Percentiles rank a stretch among this genome's conserved stretches.
Evolutionary conservation across 1,140 invertebrate genomes (phyloP).

Genomic region (Parapsyche elsis): DNA sequence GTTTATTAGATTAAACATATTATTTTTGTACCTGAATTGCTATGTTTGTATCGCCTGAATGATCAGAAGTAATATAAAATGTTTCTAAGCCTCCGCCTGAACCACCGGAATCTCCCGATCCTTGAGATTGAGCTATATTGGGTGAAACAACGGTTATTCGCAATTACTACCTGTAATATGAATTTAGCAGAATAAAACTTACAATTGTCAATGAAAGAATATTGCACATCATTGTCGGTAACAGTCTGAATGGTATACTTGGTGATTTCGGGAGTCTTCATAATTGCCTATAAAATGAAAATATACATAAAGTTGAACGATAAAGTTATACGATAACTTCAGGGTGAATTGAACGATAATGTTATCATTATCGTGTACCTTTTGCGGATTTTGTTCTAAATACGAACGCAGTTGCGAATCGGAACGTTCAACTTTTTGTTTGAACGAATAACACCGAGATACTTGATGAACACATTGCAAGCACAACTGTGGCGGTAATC

Average conservation of each 20-base stretch:
- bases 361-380: no score
- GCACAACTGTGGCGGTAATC: conserved; percentile 69
- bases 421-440: conserved; percentile 69
- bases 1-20: no score
- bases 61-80: conserved; percentile 51
- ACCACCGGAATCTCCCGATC: conserved; percentile 32
- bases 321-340: neutral
- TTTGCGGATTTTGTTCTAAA: conserved; percentile 47
- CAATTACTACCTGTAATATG: neutral
- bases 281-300: conserved; percentile 37
- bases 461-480: conserved; percentile 72
- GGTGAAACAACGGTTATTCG: neutral
- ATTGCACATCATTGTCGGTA: conserved; percentile 47
- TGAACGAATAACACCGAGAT: conserved; percentile 70
- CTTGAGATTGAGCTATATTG: conserved; percentile 48
- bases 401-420: conserved; percentile 64
- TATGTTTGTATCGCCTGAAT: conserved; percentile 42
- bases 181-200: conserved; percentile 27
- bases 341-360: neutral
- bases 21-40: conserved; percentile 12
- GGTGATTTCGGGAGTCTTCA: conserved; percentile 4
- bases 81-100: conserved; percentile 38
- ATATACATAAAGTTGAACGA: neutral
- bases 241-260: conserved; percentile 39
- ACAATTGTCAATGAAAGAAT: conserved; percentile 52